phyloP scores from a whole-genome alignment of 1,140 invertebrate species.

The Drosophila sp. region DNA sequence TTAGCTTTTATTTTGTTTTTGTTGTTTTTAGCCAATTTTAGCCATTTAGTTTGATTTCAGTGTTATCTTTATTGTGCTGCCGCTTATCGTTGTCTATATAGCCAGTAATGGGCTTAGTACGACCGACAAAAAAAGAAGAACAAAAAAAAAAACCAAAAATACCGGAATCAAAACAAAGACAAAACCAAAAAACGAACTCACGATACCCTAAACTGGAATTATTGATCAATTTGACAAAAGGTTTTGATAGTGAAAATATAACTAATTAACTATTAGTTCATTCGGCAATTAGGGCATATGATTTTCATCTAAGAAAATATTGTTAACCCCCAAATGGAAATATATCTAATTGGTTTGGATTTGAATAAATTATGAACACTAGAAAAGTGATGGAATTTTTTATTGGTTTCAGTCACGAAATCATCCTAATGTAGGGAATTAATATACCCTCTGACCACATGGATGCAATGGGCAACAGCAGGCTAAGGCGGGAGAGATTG shows the following conservation, averaged over 20 bases:
- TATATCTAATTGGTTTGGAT: too few species aligned
- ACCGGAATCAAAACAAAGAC: slow-evolving; percentile 8
- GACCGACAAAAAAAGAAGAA: neutral
- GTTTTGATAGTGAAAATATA: too few species aligned
- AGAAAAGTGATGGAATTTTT: too few species aligned
- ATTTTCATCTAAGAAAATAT: too few species aligned
- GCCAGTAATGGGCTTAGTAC: slow-evolving; percentile 68
- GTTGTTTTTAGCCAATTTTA: slow-evolving; percentile 69
- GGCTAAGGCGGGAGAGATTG: slow-evolving; percentile 17
- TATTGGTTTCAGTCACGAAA: too few species aligned
- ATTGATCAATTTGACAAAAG: too few species aligned
- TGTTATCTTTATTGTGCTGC: slow-evolving; percentile 75
- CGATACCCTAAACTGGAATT: neutral
- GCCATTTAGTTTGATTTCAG: slow-evolving; percentile 78
- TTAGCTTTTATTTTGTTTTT: slow-evolving; percentile 41
- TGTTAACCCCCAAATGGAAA: too few species aligned
- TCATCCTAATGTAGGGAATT: neutral
- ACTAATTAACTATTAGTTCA: too few species aligned
- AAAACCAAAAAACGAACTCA: neutral
- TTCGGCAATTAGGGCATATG: too few species aligned
- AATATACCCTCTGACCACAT: neutral
- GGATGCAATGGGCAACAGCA: neutral
- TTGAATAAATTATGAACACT: too few species aligned
- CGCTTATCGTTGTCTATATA: slow-evolving; percentile 65
- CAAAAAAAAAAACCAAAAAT: neutral